These are phyloP conservation scores for Drosophila miranda DNA, from an alignment of 1,140 invertebrate genomes.

Conservation along the genomic window DNA sequence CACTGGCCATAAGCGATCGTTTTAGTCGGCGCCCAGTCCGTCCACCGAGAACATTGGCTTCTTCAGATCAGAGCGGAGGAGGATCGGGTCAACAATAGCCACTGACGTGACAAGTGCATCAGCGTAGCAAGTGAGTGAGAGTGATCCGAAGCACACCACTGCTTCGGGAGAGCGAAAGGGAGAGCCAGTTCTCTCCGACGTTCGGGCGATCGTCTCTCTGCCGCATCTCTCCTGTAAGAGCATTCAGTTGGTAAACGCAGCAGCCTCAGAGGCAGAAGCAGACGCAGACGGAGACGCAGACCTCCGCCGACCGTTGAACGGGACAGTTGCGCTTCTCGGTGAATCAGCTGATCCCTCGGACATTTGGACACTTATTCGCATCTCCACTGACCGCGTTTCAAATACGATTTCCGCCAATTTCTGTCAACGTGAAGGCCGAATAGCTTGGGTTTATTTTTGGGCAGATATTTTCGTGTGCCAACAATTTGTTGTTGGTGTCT, in stretches of 20 bases:
- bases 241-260: background rate
- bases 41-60: slow-evolving; percentile 15
- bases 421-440: background rate
- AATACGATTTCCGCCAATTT: slow-evolving; percentile 3
- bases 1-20: slow-evolving; percentile 5
- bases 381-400: background rate
- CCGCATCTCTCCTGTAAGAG: slow-evolving; percentile 16
- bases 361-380: slow-evolving; percentile 4
- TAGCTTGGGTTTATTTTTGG: slow-evolving; percentile 60
- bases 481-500: slow-evolving; percentile 30
- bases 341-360: slow-evolving; percentile 26
- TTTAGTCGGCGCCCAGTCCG: slow-evolving; percentile 34
- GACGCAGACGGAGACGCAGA: slow-evolving; percentile 22
- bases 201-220: too few relatives aligned
- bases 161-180: background rate
- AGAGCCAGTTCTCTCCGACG: background rate
- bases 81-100: background rate
- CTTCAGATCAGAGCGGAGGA: slow-evolving; percentile 2
- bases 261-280: too few relatives aligned
- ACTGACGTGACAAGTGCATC: too few relatives aligned
- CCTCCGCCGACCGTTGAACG: slow-evolving; percentile 52
- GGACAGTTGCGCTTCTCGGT: slow-evolving; percentile 43
- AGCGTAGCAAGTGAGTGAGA: background rate
- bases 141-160: background rate
- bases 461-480: slow-evolving; percentile 42